Base-by-base conservation (phyloP, 2,113 vertebrate genomes). In the Seriola aureovittata region DNA sequence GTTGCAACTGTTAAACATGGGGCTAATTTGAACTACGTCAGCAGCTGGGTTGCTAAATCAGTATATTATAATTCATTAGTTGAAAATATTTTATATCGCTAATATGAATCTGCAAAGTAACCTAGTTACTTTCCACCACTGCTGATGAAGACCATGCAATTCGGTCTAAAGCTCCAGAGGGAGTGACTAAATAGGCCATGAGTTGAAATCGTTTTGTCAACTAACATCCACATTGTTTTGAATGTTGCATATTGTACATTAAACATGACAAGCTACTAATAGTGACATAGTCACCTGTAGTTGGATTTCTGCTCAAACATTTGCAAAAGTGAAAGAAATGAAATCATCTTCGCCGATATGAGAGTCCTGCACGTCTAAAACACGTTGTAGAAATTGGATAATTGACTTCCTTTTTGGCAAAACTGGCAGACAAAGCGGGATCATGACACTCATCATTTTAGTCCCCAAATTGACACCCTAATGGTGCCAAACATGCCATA, bases 401-500 rank as follows among this genome's bases (percentile, higher is more conserved):
- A 80, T 73, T 88, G 6, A 48, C 42, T 58, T 64, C 10, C 54
- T 52, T 79, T 80, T 50, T n/a, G 73, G 71, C 29, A 11, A 71
- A 85, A 59, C 69, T 84, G 84, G 50, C 80, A 65, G 2, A 77
- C 1, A 38, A 40, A 44, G 12, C 13, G 19, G 14, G 29, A 74
- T 85, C 25, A 48, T 10, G 48, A 55, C 44, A 40, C 63, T 77
- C 64, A 21, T 62, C 70, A 58, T 44, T 82, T 62, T 23, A 55
- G 62, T 79, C 85, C 85, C 50, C 54, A 82, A 78, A 72, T n/a
- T 78, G 62, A 82, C 74, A 55, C 5, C 14, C 21, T 57, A 67
- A 78, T 48, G 55, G 79, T 76, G 79, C 80, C 80, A 84, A 75
- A 69, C 52, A 16, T 23, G 36, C 86, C 75, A 76, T 82, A 72